Percentiles rank a stretch among this genome's conserved stretches.
Evolutionary conservation across 2,113 vertebrate species (phyloP).

Genomic region (Myocastor coypus): DNA sequence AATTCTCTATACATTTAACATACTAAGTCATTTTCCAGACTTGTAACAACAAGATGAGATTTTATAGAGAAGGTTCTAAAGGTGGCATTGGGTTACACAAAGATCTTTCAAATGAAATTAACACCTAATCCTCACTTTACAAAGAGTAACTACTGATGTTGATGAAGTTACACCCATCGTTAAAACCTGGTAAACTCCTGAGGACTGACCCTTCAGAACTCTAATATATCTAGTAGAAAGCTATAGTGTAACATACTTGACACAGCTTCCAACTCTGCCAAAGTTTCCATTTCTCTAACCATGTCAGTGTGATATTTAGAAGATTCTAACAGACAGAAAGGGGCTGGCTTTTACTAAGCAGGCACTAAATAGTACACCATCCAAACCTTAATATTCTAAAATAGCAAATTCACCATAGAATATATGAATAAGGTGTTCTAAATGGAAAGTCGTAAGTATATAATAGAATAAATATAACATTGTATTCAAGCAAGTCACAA

Average conservation of each 20-base stretch:
- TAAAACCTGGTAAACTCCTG: background rate
- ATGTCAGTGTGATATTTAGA: background rate
- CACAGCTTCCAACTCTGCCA: background rate
- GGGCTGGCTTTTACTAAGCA: background rate
- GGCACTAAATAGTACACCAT: background rate
- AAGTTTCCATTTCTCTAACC: slow-evolving; percentile 1
- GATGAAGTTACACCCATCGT: background rate
- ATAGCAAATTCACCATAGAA: background rate
- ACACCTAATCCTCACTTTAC: slow-evolving; percentile 28
- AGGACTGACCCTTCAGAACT: background rate
- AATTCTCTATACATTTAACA: background rate
- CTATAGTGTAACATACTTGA: background rate
- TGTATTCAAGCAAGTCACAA: slow-evolving; percentile 23
- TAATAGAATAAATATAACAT: slow-evolving; percentile 4
- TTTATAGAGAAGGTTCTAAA: background rate
- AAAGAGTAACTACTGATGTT: background rate
- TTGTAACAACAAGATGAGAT: slow-evolving; percentile 1
- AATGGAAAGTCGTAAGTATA: slow-evolving; percentile 34
- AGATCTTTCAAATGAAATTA: background rate
- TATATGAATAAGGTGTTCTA: background rate
- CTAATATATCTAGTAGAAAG: background rate
- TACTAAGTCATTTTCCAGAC: slow-evolving; percentile 9
- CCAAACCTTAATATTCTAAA: slow-evolving; percentile 26
- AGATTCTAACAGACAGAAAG: slow-evolving; percentile 16
- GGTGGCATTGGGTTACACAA: background rate